phyloP scores from a whole-genome alignment of 2,113 vertebrate species.

The Raja brachyura region DNA sequence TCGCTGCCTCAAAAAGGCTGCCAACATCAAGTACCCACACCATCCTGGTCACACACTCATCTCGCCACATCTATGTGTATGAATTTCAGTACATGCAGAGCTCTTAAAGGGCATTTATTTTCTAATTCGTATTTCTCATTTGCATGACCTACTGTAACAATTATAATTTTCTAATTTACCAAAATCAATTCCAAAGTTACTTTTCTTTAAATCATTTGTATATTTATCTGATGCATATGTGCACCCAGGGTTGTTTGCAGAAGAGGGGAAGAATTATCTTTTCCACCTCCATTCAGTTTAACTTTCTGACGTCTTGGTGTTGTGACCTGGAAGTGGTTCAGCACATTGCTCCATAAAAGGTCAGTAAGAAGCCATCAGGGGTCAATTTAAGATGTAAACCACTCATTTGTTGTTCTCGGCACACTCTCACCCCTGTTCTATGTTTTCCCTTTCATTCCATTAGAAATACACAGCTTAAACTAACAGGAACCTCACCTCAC shows the following conservation, averaged over 20 bases:
- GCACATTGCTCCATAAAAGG: constrained; percentile 40
- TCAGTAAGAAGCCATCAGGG: constrained; percentile 42
- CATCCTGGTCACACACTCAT: too few relatives aligned
- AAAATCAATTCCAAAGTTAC: constrained; percentile 4
- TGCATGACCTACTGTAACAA: not conserved
- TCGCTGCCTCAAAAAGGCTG: too few relatives aligned
- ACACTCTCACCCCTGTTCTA: constrained; percentile 37
- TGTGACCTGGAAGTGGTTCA: constrained; percentile 42
- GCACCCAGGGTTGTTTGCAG: not conserved
- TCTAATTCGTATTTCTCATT: not conserved
- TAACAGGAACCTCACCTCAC: constrained; percentile 39
- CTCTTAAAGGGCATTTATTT: not conserved
- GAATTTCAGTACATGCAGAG: not conserved
- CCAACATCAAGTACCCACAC: too few relatives aligned
- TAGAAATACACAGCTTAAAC: constrained; percentile 24
- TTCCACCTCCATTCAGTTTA: not conserved
- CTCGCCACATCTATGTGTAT: not conserved
- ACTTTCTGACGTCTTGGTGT: constrained; percentile 40
- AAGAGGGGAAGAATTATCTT: not conserved
- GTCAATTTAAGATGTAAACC: constrained; percentile 41
- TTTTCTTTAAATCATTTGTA: not conserved
- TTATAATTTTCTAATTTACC: not conserved
- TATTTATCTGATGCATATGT: not conserved
- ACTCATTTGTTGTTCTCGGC: not conserved
- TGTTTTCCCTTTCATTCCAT: constrained; percentile 40